Evolutionary conservation across 1,140 invertebrate genomes (phyloP).

Genomic region (Globodera ellingtonae): DNA sequence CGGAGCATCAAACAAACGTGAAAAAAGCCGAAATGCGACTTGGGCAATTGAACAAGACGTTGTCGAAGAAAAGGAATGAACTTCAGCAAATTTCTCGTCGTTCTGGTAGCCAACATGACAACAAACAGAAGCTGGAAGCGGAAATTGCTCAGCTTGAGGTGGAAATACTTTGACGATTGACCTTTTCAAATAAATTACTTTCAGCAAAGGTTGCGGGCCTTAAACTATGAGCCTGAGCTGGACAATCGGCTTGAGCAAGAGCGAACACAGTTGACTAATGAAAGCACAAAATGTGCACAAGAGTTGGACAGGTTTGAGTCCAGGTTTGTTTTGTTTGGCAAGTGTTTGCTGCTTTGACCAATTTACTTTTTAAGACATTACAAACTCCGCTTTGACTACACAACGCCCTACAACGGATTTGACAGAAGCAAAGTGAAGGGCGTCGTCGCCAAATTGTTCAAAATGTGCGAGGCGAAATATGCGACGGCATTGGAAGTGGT

Average conservation of each 20-base stretch:
- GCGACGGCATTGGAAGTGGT: conserved; percentile 74
- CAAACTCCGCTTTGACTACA: conserved; percentile 65
- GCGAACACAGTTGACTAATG: conserved; percentile 17
- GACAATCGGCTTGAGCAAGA: conserved; percentile 33
- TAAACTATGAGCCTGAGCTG: conserved; percentile 29
- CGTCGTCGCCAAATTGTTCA: conserved; percentile 77
- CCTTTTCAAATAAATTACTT: conserved; percentile 8
- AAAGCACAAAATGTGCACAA: conserved; percentile 9
- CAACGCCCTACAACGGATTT: conserved; percentile 71
- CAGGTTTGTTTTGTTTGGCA: conserved; percentile 3
- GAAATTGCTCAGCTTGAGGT: conserved; percentile 34
- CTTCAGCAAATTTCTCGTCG: conserved; percentile 15
- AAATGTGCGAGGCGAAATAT: conserved; percentile 74
- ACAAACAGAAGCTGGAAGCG: conserved; percentile 29
- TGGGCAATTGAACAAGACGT: conserved; percentile 18
- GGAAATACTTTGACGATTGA: not conserved
- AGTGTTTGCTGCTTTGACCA: not conserved
- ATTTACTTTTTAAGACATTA: conserved; percentile 27
- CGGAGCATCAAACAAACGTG: conserved; percentile 42
- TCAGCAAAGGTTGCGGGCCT: conserved; percentile 11
- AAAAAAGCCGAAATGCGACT: conserved; percentile 38
- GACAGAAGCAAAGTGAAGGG: conserved; percentile 78
- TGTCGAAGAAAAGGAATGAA: conserved; percentile 34
- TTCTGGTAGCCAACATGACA: conserved; percentile 11
- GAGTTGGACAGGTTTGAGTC: conserved; percentile 34